Base-by-base conservation (phyloP, 2,113 vertebrate genomes). In the Pandion haliaetus region DNA sequence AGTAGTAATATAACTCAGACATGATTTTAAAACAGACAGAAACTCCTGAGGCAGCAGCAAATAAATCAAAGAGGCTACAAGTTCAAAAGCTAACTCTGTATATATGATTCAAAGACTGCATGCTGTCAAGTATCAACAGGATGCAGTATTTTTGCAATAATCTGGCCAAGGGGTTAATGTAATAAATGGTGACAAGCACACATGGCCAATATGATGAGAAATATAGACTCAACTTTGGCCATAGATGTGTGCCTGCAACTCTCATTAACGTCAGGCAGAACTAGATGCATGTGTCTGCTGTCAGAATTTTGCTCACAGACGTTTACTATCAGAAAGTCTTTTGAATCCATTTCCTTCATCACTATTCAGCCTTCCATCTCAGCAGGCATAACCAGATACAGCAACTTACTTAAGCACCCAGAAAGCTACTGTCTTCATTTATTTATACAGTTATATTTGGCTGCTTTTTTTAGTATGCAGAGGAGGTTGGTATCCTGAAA, bases 41-140 rank as follows among this genome's bases (percentile, higher is more conserved):
- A 96, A 62, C 49, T 93, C 89, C 90, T 62, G 81, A 97, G 78
- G 95, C 29, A 15, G 78, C 91, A 93, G 70, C 58, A 89, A 70
- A 96, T 97, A 97, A 95, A 97, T 97, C 91, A 93, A 87, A 93
- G 58, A 58, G 23, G 36, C 73, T 77, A 36, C 49, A 74, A 84
- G 95, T 87, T 97, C 91, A 77, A 89, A 95, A 95, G 91, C 70
- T 89, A 82, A 82, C 78, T 55, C 81, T 70, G 86, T 85, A 49
- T 45, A 10, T 82, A 86, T 47, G 95, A 96, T 93, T 96, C 94
- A 85, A 87, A 94, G 88, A 40, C 83, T 62, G 77, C n/a, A 70
- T 45, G 58, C 83, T 79, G 89, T 82, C 91, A 93, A 83, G 49
- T 85, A 95, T 66, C 86, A 90, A 95, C 66, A 85, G 66, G 10